A percentile compares a stretch with the other conserved stretches of the same genome.
phyloP scores from a whole-genome alignment of 2,888 invertebrate genomes.

The Aporophyla lueneburgensis region DNA sequence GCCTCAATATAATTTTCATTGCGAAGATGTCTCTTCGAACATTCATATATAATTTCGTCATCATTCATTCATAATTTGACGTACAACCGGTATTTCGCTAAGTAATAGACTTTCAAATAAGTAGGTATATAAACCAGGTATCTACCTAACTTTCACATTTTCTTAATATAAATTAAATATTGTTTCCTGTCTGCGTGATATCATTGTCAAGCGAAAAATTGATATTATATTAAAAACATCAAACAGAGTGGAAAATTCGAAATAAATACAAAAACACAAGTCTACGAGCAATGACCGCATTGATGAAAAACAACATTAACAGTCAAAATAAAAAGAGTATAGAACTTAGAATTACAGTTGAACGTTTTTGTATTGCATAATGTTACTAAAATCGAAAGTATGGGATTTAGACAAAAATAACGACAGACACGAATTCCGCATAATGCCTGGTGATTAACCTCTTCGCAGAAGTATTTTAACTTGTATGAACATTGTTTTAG shows the following conservation, averaged over 20 bases:
- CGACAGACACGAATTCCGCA: slow-evolving; percentile 66
- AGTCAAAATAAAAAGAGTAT: slow-evolving; percentile 61
- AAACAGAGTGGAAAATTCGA: slow-evolving; percentile 49
- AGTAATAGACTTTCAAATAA: not conserved
- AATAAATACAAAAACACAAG: slow-evolving; percentile 41
- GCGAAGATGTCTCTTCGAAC: slow-evolving; percentile 23
- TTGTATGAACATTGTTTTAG: slow-evolving; percentile 24
- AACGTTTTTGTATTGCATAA: slow-evolving; percentile 76
- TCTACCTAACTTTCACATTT: slow-evolving; percentile 42
- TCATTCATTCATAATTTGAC: slow-evolving; percentile 10
- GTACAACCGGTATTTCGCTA: slow-evolving; percentile 4
- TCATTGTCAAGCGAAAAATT: slow-evolving; percentile 19
- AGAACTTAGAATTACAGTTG: slow-evolving; percentile 65
- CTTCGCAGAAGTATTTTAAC: slow-evolving; percentile 38
- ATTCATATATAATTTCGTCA: too few relatives aligned
- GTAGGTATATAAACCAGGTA: slow-evolving; percentile 10
- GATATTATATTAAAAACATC: slow-evolving; percentile 43
- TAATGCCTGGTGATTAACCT: slow-evolving; percentile 63
- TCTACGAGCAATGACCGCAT: slow-evolving; percentile 61
- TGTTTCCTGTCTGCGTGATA: slow-evolving; percentile 26
- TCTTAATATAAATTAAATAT: slow-evolving; percentile 31
- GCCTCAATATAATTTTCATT: slow-evolving; percentile 24
- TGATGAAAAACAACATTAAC: slow-evolving; percentile 64
- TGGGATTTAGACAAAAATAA: slow-evolving; percentile 68
- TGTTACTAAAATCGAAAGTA: slow-evolving; percentile 76